These are phyloP conservation scores for Notiomystis cincta DNA, from an alignment of 2,113 vertebrate species.

Conservation along the genomic window DNA sequence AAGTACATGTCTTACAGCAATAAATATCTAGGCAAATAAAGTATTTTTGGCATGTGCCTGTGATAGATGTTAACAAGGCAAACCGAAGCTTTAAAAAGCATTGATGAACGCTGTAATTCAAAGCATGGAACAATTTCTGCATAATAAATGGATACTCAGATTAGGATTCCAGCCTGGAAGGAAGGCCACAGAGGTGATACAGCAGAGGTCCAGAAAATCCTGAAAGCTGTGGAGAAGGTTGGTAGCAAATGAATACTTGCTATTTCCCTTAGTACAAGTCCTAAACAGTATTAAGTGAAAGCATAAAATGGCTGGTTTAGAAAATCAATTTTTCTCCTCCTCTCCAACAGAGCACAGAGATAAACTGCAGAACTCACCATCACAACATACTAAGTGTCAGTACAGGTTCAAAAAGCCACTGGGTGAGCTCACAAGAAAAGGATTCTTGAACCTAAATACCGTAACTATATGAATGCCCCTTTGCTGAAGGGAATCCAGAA, in stretches of 20 bases:
- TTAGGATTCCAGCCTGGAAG: not conserved
- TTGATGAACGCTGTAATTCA: not conserved
- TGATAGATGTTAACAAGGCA: slow-evolving; percentile 3
- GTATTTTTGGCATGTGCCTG: not conserved
- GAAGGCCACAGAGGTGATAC: not conserved
- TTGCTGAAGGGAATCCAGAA: not conserved
- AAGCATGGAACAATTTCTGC: not conserved
- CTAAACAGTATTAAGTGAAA: not conserved
- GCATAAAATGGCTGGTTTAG: not conserved
- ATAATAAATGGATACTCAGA: not conserved
- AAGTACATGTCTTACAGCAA: not conserved
- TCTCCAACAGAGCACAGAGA: not conserved
- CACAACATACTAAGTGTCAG: not conserved
- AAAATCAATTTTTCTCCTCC: not conserved
- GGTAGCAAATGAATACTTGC: rapidly evolving
- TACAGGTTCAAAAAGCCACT: not conserved
- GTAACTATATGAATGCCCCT: not conserved
- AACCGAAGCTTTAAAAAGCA: not conserved
- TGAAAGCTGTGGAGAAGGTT: not conserved
- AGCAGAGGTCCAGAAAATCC: not conserved
- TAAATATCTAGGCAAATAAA: slow-evolving; percentile 33
- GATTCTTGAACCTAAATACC: not conserved
- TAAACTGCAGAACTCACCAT: not conserved
- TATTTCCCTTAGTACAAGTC: not conserved
- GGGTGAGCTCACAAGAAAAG: not conserved